Evolutionary conservation across 37 sponge, comb jelly and placozoan species (phyloP), one percentile per base, ranked within the genome.

Genomic region (Petrosia ficiformis): DNA sequence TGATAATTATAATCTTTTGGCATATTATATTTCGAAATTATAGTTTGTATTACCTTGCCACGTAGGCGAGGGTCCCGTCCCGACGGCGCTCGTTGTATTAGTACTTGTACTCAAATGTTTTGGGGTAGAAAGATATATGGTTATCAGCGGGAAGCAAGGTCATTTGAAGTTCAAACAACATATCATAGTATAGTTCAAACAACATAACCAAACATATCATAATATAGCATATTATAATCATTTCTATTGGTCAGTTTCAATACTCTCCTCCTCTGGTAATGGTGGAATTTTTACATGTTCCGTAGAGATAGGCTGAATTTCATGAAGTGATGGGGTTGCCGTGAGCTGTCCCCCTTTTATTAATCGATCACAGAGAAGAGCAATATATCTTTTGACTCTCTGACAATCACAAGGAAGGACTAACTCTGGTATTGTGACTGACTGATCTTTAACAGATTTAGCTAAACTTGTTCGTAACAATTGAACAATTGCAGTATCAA

Each of bases 331-430:
- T 16, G 31, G 74, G 74, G 74, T 73, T 73, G 74, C 58, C 74
- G 35, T 8, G 59, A 58, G 56, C 29, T 19, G 39, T 40, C 84
- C 89, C 32, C 97, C 97, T 65, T 94, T 94, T 33, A 29, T 19
- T 3, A 97, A 42, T n/a, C 92, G 73, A 21, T 97, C 95, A 71
- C 89, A 92, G 33, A 94, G 43, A n/a, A 94, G 80, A 5, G 93
- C 90, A 69, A 97, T 89, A 79, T 95, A 93, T 40, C 78, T 92
- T 87, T 97, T 94, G 64, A 97, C 63, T 58, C 81, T 85, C 54
- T 79, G 77, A 11, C 89, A 79, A 54, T 97, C 95, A 11, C 70
- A 31, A 1, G 95, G 92, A 16, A 81, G 40, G 63, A 84, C 77
- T 54, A 97, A 31, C 1, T 65, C 39, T 22, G 71, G 67, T 8